Evolutionary conservation across 1,140 invertebrate species (phyloP).

Genomic region (Pseudomyrmex flavicornis): DNA sequence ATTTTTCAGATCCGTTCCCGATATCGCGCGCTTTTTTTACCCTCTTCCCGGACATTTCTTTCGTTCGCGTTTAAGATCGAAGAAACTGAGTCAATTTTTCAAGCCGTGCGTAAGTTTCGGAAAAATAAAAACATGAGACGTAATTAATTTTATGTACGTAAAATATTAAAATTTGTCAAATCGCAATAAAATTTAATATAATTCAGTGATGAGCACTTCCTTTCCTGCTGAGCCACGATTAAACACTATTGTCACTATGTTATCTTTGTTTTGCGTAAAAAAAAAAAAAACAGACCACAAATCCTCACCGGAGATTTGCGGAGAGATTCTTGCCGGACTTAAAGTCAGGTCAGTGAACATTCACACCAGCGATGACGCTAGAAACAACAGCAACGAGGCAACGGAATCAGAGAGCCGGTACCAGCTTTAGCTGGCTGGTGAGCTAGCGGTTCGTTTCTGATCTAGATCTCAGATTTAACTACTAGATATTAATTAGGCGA

Average conservation of each 20-base stretch:
- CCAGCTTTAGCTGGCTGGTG: slow-evolving; percentile 67
- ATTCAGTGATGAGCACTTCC: too few species aligned
- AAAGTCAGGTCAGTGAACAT: slow-evolving; percentile 74
- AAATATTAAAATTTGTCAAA: too few species aligned
- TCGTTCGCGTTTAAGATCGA: too few species aligned
- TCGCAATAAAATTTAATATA: too few species aligned
- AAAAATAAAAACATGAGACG: too few species aligned
- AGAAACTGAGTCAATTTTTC: too few species aligned
- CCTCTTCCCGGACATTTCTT: neutral
- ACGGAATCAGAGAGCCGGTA: slow-evolving; percentile 78
- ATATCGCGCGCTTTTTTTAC: neutral
- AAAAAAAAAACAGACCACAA: neutral
- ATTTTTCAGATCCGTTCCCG: slow-evolving; percentile 14
- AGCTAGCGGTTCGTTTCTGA: slow-evolving; percentile 80
- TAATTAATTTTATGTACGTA: too few species aligned
- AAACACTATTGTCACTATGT: too few species aligned
- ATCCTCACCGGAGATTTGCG: neutral
- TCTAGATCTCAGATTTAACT: slow-evolving; percentile 81
- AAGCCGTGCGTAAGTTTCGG: too few species aligned
- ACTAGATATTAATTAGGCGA: slow-evolving; percentile 80
- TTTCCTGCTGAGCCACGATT: too few species aligned
- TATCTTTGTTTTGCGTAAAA: too few species aligned
- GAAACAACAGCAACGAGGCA: slow-evolving; percentile 69
- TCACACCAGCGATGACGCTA: slow-evolving; percentile 63
- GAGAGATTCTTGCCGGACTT: slow-evolving; percentile 50